Conservation (phyloP, 37 sponge, comb jelly and placozoan species). For the Crambe crambe region DNA sequence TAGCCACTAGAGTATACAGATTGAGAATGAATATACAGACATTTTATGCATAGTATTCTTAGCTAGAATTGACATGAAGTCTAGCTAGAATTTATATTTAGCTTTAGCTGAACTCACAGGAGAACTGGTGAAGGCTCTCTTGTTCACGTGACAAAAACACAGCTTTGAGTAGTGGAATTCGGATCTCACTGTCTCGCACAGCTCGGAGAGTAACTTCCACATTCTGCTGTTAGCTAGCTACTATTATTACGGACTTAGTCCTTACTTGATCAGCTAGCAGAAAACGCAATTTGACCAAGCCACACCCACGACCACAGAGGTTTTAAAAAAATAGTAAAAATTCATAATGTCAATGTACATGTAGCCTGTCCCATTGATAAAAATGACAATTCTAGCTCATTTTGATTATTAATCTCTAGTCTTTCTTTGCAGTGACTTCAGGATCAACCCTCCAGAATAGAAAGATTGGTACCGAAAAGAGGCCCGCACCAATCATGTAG, state of each 20-base stretch:
- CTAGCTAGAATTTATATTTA: too few relatives aligned
- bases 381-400: neutral
- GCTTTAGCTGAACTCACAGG: conserved; percentile 71
- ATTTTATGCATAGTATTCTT: too few relatives aligned
- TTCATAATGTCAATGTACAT: too few relatives aligned
- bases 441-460: conserved; percentile 23
- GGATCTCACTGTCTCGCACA: too few relatives aligned
- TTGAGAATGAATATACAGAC: neutral
- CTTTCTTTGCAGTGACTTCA: neutral
- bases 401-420: too few relatives aligned
- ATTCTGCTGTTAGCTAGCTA: neutral
- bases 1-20: conserved; percentile 57
- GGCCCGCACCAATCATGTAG: conserved; percentile 72
- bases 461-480: conserved; percentile 54
- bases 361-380: neutral
- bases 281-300: too few relatives aligned
- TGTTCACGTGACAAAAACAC: conserved; percentile 31
- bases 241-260: too few relatives aligned
- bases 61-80: too few relatives aligned
- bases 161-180: conserved; percentile 56
- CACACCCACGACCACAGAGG: too few relatives aligned
- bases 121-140: conserved; percentile 45
- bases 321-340: too few relatives aligned
- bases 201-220: neutral
- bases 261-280: too few relatives aligned